These are phyloP conservation scores for Vultur gryphus DNA, from an alignment of 2,797 vertebrate species.

Conservation along the genomic window DNA sequence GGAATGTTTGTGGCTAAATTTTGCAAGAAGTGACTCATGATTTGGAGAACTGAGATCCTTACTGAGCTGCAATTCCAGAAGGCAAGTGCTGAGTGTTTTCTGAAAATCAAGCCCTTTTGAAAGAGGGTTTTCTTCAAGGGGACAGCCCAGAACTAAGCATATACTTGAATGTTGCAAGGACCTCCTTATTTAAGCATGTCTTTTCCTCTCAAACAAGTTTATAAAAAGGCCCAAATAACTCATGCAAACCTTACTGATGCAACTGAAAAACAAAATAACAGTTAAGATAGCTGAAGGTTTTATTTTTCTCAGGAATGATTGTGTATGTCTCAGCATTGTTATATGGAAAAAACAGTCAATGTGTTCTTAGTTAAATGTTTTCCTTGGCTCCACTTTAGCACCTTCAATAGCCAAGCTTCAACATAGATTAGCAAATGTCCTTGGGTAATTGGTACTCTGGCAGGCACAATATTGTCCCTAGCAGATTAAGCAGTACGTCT, in stretches of 20 bases:
- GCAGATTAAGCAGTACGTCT: not conserved
- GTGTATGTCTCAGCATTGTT: not conserved
- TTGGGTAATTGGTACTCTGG: not conserved
- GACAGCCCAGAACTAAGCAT: not conserved
- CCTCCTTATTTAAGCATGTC: not conserved
- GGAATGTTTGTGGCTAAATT: not conserved
- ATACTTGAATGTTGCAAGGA: not conserved
- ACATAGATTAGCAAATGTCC: not conserved
- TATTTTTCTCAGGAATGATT: not conserved
- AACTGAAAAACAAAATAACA: not conserved
- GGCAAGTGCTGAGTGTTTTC: not conserved
- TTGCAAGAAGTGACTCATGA: not conserved
- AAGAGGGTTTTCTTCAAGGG: not conserved
- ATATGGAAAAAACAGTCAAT: not conserved
- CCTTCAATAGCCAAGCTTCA: not conserved
- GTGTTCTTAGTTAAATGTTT: not conserved
- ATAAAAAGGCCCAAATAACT: not conserved
- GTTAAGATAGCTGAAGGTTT: not conserved
- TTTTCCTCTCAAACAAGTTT: not conserved
- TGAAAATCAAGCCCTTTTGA: slow-evolving; percentile 18
- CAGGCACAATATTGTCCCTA: not conserved
- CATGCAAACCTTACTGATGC: not conserved
- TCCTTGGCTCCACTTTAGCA: not conserved
- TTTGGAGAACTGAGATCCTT: slow-evolving; percentile 2
- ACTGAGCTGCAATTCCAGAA: not conserved